phyloP scores from a whole-genome alignment of 2,888 invertebrate genomes.

The Lochmaea capreae region DNA sequence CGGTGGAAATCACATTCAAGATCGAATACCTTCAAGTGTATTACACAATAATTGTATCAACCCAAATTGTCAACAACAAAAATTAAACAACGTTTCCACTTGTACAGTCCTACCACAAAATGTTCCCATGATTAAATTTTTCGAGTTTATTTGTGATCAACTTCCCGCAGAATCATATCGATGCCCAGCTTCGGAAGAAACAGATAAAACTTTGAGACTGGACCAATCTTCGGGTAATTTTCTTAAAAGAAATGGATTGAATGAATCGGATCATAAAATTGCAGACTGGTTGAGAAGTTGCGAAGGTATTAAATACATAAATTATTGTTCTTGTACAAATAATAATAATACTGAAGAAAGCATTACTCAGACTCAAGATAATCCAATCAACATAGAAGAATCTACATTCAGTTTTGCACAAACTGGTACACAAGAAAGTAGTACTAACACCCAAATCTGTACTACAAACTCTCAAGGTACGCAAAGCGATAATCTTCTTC shows the following conservation, averaged over 20 bases:
- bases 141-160: conserved; percentile 7
- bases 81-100: not conserved
- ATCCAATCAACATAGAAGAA: not conserved
- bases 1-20: conserved; percentile 12
- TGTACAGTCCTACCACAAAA: not conserved
- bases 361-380: not conserved
- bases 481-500: not conserved
- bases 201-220: not conserved
- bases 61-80: not conserved
- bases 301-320: not conserved
- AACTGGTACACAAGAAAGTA: conserved; percentile 3
- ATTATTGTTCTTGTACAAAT: not conserved
- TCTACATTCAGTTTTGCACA: not conserved
- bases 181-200: not conserved
- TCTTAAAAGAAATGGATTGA: conserved; percentile 7
- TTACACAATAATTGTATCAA: not conserved
- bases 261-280: not conserved
- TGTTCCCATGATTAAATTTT: not conserved
- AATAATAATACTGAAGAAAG: not conserved
- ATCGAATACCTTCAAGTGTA: not conserved
- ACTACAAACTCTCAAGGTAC: conserved; percentile 1
- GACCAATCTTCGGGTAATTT: not conserved
- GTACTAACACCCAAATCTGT: not conserved
- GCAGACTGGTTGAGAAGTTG: not conserved
- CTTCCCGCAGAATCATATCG: not conserved